A percentile compares a stretch with the other conserved stretches of the same genome.
Conservation (phyloP, 2,797 vertebrate species). For the Galagoides demidoff region DNA sequence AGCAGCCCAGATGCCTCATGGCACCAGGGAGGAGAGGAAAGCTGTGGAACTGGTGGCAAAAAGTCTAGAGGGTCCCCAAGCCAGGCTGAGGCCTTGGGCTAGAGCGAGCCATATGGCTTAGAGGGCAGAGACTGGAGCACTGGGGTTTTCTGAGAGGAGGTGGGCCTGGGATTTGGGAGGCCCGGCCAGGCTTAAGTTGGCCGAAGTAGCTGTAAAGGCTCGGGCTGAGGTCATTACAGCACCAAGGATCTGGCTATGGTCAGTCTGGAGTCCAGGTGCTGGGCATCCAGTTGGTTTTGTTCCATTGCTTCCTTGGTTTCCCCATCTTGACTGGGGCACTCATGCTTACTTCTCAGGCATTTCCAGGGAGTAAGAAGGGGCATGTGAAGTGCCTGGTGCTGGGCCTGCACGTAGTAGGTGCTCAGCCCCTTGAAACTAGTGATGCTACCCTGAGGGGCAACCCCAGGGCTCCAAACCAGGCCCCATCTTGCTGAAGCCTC, state of each 20-base stretch:
- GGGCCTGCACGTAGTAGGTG: not conserved
- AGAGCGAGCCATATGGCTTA: not conserved
- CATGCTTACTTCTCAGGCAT: not conserved
- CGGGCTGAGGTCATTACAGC: not conserved
- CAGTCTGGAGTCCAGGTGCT: not conserved
- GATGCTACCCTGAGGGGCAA: not conserved
- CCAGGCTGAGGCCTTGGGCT: not conserved
- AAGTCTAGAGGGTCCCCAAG: not conserved
- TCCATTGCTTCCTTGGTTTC: not conserved
- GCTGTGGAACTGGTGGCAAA: not conserved
- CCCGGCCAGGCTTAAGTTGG: not conserved
- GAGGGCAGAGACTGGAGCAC: not conserved
- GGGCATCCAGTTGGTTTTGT: not conserved
- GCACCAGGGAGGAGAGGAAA: not conserved
- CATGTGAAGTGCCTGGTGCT: not conserved
- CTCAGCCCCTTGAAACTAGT: not conserved
- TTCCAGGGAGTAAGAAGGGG: not conserved
- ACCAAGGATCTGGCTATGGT: not conserved
- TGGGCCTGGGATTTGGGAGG: not conserved
- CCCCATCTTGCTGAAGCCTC: not conserved
- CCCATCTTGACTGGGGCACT: not conserved
- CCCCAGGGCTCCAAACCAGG: not conserved
- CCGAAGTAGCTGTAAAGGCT: not conserved
- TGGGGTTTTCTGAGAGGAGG: not conserved
- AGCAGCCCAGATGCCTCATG: not conserved